A percentile compares a stretch with the other conserved stretches of the same genome.
Evolutionary conservation across 2,888 invertebrate genomes (phyloP).

Genomic region (Trissolcus brochymenae): DNA sequence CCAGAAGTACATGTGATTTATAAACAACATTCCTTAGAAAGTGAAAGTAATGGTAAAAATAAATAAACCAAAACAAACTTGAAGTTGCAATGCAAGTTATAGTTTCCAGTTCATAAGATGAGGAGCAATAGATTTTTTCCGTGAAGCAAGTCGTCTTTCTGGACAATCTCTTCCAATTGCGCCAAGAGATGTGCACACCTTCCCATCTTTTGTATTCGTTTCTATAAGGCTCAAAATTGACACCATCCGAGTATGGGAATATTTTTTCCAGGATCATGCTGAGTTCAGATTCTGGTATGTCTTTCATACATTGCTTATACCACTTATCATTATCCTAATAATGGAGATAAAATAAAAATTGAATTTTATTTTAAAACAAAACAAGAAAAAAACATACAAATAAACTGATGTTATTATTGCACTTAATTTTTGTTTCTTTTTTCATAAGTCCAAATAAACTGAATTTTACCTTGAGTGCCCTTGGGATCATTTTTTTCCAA

Average conservation of each 20-base stretch:
- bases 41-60: slow-evolving; percentile 1
- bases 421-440: neutral
- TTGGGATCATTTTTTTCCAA: slow-evolving; percentile 63
- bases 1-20: neutral
- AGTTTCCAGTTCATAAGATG: slow-evolving; percentile 47
- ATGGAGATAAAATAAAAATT: neutral
- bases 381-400: neutral
- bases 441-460: neutral
- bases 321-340: slow-evolving; percentile 61
- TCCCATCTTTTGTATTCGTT: slow-evolving; percentile 59
- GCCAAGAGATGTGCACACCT: slow-evolving; percentile 62
- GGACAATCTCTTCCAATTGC: slow-evolving; percentile 59
- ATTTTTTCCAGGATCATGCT: slow-evolving; percentile 62
- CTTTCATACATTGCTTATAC: slow-evolving; percentile 63
- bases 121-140: slow-evolving; percentile 21
- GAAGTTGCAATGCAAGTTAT: slow-evolving; percentile 61
- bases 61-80: slow-evolving; percentile 9
- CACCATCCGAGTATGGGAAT: slow-evolving; percentile 52
- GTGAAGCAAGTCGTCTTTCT: neutral
- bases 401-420: no score
- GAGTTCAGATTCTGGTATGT: slow-evolving; percentile 61
- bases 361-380: neutral
- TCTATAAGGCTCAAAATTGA: slow-evolving; percentile 43
- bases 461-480: slow-evolving; percentile 60
- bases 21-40: neutral